Percentiles rank a stretch among this genome's conserved stretches.
Evolutionary conservation across 2,888 invertebrate genomes (phyloP).

Genomic region (Phortica okadai): DNA sequence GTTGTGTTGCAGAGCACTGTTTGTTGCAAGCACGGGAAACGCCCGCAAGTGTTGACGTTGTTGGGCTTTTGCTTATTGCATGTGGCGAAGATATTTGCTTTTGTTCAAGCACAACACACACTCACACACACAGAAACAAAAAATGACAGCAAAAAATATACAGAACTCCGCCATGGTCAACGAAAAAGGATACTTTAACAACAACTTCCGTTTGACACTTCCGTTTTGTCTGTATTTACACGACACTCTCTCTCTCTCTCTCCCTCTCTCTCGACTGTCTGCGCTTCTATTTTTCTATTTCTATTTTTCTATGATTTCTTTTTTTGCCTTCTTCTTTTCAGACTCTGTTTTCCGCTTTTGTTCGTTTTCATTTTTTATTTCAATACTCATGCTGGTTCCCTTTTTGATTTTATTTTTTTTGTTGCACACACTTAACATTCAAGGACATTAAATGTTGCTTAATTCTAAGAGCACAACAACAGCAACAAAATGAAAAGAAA

Average conservation of each 20-base stretch:
- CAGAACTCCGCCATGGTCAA: conserved; percentile 23
- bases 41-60: background rate
- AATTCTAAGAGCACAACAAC: conserved; percentile 54
- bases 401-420: background rate
- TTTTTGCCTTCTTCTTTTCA: background rate
- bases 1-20: background rate
- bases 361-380: background rate
- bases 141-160: conserved; percentile 6
- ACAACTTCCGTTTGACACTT: conserved; percentile 67
- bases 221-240: conserved; percentile 59
- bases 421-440: background rate
- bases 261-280: background rate
- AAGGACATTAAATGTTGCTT: conserved; percentile 61
- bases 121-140: background rate
- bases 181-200: conserved; percentile 62
- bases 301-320: background rate
- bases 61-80: background rate
- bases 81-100: conserved; percentile 1
- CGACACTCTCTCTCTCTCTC: background rate
- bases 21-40: background rate
- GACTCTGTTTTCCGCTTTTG: background rate
- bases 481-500: background rate
- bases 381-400: no score
- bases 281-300: background rate
- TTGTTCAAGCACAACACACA: background rate